Conservation (phyloP, 1,140 invertebrate species). For the Drosophila albomicans region DNA sequence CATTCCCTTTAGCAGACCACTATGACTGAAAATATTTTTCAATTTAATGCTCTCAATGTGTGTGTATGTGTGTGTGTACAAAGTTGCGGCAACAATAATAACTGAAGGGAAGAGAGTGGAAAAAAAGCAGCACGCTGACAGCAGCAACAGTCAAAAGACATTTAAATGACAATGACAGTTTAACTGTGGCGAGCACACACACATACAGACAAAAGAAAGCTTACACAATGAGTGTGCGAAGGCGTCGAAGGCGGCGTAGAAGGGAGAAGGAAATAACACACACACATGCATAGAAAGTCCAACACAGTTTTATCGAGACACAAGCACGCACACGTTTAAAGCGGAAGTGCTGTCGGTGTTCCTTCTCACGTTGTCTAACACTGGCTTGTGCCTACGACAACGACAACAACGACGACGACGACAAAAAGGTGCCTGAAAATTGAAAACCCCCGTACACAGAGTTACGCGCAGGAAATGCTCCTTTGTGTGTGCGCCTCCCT, state of each 20-base stretch:
- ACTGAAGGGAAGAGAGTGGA: not conserved
- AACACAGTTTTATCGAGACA: constrained; percentile 75
- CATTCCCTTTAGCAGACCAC: constrained; percentile 6
- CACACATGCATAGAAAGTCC: constrained; percentile 57
- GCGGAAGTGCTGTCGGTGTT: constrained; percentile 52
- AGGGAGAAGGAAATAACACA: constrained; percentile 8
- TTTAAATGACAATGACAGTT: constrained; percentile 82
- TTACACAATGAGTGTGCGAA: constrained; percentile 34
- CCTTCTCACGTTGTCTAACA: constrained; percentile 28
- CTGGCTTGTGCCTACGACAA: constrained; percentile 31
- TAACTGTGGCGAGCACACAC: constrained; percentile 52
- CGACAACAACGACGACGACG: constrained; percentile 21
- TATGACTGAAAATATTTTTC: constrained; percentile 30
- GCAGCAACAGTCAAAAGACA: constrained; percentile 77
- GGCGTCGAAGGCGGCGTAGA: not conserved
- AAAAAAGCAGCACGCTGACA: constrained; percentile 37
- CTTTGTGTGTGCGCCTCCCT: constrained; percentile 18
- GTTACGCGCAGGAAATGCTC: constrained; percentile 29
- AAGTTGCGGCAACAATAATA: constrained; percentile 37
- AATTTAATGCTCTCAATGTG: constrained; percentile 54
- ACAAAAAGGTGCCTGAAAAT: constrained; percentile 54
- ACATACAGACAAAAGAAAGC: constrained; percentile 30
- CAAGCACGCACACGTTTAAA: constrained; percentile 23
- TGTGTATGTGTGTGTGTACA: constrained; percentile 22
- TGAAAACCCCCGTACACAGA: constrained; percentile 60